These are phyloP conservation scores for Clarias magur DNA, from an alignment of 2,113 vertebrate species.

Conservation along the genomic window DNA sequence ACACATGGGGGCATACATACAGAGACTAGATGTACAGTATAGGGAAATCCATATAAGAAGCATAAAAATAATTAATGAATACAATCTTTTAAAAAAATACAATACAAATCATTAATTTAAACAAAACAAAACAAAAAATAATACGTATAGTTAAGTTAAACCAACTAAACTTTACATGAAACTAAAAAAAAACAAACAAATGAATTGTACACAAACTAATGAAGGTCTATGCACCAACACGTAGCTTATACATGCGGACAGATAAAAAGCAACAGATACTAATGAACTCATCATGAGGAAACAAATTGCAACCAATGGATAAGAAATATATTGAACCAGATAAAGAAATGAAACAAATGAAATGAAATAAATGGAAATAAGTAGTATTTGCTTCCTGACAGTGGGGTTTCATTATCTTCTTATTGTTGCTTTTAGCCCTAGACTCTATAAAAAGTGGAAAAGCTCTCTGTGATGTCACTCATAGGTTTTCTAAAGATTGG, in stretches of 20 bases:
- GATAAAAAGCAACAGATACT: neutral
- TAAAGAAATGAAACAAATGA: neutral
- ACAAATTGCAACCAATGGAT: neutral
- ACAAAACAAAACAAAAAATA: neutral
- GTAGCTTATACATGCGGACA: neutral
- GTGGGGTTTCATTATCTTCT: neutral
- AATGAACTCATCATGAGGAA: neutral
- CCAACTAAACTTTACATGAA: too few species aligned
- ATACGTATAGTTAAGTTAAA: neutral
- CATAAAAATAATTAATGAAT: neutral
- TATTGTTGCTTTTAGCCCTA: neutral
- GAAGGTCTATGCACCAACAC: neutral
- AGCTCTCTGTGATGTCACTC: too few species aligned
- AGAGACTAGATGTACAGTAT: neutral
- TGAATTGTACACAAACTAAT: neutral
- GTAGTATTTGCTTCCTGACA: neutral
- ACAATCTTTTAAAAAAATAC: neutral
- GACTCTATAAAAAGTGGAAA: too few species aligned
- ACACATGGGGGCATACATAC: neutral
- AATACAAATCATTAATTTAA: neutral
- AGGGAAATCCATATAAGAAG: neutral
- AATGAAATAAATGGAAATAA: neutral
- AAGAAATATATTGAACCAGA: too few species aligned
- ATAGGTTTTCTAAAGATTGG: too few species aligned
- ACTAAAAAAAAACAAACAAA: neutral